Evolutionary conservation across 2,888 invertebrate species (phyloP), one percentile per base, ranked within the genome.

Genomic region (Andrena bucephala): DNA sequence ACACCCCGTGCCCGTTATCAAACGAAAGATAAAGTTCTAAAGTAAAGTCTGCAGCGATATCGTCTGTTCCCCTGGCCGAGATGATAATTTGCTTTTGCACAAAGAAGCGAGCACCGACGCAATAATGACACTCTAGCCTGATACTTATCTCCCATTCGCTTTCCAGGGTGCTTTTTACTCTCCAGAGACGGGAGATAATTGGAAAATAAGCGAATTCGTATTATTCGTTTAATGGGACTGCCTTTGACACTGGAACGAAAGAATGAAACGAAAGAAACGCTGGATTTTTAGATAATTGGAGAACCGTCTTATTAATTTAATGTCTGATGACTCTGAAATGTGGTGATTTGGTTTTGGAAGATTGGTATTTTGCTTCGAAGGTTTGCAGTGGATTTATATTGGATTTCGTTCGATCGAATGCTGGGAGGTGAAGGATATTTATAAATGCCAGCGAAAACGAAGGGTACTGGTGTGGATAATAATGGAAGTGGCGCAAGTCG

Each of bases 11-110:
- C 59, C 6, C n/a, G 63, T 70, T 81, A 81, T 81, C 80, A 52
- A 57, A 36, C 75, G 10, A 20, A 42, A 67, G 82, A 82, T 82
- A 71, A 82, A 75, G 50, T 36, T 50, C 33, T 42, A 75, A 75
- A 75, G 75, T 62, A 75, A 81, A 62, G 65, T 82, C 62, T 60
- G 60, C 66, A 2, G 1, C 27, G 69, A 70, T 75, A 81, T 27
- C 69, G 20, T 16, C 2, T 8, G 31, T 36, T 57, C 24, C 29
- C 59, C 6, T 73, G 10, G 65, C 4, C 65, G 48, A 54, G 48
- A 74, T 66, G 69, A 81, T 81, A 76, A 79, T 79, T 79, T 59
- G 42, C 69, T 60, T 42, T 63, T 16, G 1, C 13, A 42, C 48
- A 29, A 74, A 66, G 31, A 20, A 27, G n/a, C 13, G 57, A 65